Conservation (phyloP, 37 sponge, comb jelly and placozoan species). For the Spongilla lacustris region DNA sequence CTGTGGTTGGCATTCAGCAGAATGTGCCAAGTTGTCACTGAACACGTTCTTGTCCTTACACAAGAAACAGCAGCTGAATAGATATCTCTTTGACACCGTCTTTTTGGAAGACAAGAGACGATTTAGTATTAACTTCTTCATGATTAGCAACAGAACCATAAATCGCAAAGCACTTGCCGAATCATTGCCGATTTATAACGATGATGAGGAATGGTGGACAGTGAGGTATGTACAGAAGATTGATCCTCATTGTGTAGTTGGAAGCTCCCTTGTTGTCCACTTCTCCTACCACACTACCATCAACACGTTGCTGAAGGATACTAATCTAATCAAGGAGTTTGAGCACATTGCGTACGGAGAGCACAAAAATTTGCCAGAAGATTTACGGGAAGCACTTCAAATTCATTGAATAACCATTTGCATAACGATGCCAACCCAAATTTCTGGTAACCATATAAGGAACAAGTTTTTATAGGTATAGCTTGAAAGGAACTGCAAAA, state of each 20-base stretch:
- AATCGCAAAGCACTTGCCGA: background rate
- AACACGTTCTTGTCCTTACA: background rate
- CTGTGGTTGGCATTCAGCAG: background rate
- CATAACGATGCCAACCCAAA: too few relatives aligned
- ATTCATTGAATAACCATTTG: too few relatives aligned
- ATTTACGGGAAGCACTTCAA: background rate
- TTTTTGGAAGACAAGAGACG: background rate
- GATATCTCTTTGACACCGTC: background rate
- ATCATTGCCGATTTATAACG: background rate
- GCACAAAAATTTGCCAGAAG: background rate
- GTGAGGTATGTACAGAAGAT: background rate
- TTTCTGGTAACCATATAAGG: too few relatives aligned
- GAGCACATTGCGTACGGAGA: background rate
- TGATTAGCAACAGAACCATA: background rate
- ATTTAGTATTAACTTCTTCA: constrained; percentile 21
- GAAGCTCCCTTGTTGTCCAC: constrained; percentile 3
- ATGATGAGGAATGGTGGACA: constrained; percentile 22
- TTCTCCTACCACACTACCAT: constrained; percentile 2
- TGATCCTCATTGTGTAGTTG: background rate
- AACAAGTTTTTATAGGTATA: too few relatives aligned
- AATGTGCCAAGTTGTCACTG: constrained; percentile 6
- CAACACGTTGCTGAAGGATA: background rate
- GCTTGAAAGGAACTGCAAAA: too few relatives aligned
- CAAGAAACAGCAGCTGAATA: background rate
- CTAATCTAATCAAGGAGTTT: background rate